Evolutionary conservation across 2,888 invertebrate genomes (phyloP).

Genomic region (Zootermopsis nevadensis): DNA sequence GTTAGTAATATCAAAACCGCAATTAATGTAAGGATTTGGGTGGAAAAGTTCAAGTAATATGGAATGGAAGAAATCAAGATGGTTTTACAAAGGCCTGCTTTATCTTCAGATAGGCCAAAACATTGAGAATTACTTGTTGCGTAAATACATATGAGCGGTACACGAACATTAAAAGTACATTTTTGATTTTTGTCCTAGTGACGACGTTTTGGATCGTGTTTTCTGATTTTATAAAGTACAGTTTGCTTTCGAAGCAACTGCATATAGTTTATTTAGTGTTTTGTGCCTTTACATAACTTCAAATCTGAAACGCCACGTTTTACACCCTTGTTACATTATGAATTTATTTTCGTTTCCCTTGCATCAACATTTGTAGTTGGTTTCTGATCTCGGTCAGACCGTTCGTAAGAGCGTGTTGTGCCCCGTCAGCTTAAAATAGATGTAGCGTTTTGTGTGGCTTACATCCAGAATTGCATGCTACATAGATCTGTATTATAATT

Average conservation of each 20-base stretch:
- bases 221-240: background rate
- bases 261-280: background rate
- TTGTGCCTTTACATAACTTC: background rate
- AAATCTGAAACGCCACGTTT: background rate
- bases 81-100: too few species aligned
- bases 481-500: background rate
- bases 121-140: background rate
- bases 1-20: too few species aligned
- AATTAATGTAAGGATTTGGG: too few species aligned
- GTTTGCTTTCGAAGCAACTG: background rate
- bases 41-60: too few species aligned
- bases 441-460: conserved; percentile 12
- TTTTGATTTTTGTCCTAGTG: background rate
- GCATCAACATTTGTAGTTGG: conserved; percentile 2
- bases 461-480: background rate
- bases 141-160: background rate
- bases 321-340: background rate
- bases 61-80: too few species aligned
- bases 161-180: background rate
- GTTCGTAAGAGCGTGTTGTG: background rate
- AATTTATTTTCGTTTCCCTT: background rate
- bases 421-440: conserved; percentile 1
- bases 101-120: background rate
- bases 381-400: conserved; percentile 23
- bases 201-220: background rate